A percentile compares a stretch with the other conserved stretches of the same genome.
phyloP scores from a whole-genome alignment of 2,113 vertebrate species.

The Amblyopsis rosae region DNA sequence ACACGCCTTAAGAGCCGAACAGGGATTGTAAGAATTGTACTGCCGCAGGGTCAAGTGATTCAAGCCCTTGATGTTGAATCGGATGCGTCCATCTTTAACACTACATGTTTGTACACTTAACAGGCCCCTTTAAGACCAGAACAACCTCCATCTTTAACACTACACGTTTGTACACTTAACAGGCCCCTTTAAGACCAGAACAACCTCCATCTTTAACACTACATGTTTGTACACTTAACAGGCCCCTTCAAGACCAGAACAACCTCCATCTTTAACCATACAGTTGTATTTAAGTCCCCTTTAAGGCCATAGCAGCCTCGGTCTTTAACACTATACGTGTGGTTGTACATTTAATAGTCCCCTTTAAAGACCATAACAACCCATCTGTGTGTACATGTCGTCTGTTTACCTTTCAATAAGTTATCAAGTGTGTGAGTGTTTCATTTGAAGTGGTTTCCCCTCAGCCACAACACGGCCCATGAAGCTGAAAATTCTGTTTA shows the following conservation, averaged over 20 bases:
- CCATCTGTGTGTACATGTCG: background rate
- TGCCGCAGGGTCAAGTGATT: slow-evolving; percentile 69
- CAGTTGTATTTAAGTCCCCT: too few species aligned
- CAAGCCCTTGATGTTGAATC: slow-evolving; percentile 62
- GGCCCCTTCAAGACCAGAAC: too few species aligned
- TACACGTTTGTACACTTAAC: slow-evolving; percentile 25
- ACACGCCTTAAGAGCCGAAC: slow-evolving; percentile 43
- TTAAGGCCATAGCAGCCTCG: too few species aligned
- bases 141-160: slow-evolving; percentile 47
- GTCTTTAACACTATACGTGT: too few species aligned
- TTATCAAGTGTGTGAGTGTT: slow-evolving; percentile 3
- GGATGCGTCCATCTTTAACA: slow-evolving; percentile 63
- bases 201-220: too few species aligned
- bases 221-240: too few species aligned
- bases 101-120: slow-evolving; percentile 45
- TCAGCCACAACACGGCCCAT: background rate
- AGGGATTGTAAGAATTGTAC: slow-evolving; percentile 63
- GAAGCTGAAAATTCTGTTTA: background rate
- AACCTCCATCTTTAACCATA: too few species aligned
- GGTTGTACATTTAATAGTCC: too few species aligned
- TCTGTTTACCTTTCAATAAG: slow-evolving; percentile 49
- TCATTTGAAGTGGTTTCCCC: background rate
- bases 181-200: too few species aligned
- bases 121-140: slow-evolving; percentile 10
- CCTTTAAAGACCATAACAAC: too few species aligned